Base-by-base conservation (phyloP, 1,140 invertebrate genomes). In the Drosophila yakuba region DNA sequence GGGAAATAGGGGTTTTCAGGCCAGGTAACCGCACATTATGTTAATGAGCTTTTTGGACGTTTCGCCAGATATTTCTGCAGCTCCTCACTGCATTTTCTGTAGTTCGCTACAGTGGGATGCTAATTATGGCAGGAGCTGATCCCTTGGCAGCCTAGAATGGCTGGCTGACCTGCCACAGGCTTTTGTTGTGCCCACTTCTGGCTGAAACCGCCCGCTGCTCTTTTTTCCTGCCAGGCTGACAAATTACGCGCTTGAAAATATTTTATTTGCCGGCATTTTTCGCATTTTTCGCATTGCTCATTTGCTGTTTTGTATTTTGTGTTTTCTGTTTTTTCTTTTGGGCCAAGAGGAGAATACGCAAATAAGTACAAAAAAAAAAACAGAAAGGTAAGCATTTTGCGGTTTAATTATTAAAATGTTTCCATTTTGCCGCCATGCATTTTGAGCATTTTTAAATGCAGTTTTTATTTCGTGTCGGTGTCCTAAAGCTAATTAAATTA, bases 391-490 rank as follows among this genome's bases (percentile, higher is more conserved):
- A 38, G 68, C 68, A 71, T 72, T 72, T 36, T 82, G 83, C 48
- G 83, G 83, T 86, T 86, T 86, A 86, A 86, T 86, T 86, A 86
- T 86, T 83, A 82, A 86, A 83, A 88, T 86, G 83, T 63, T 84
- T 84, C 67, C 80, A 80, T 85, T 84, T 73, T 74, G 62, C 61
- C 72, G 75, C 47, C 47, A 41, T 59, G 56, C 57, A 52, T 62
- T 77, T 76, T 60, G 28, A 68, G 62, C 32, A 75, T 84, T 84
- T 76, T 76, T 45, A 78, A 76, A 72, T 84, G 61, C n/a, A 32
- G 5, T 63, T 56, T 52, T 57, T 64, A 17, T 17, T 66, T 39
- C 45, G 6, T 64, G 44, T 51, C 55, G n/a, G 41, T 51, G 55
- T 60, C 50, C 55, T 51, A 71, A 45, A 66, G 74, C 79, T 88